Conservation (phyloP, 2,113 vertebrate genomes). For the Elephas maximus region DNA sequence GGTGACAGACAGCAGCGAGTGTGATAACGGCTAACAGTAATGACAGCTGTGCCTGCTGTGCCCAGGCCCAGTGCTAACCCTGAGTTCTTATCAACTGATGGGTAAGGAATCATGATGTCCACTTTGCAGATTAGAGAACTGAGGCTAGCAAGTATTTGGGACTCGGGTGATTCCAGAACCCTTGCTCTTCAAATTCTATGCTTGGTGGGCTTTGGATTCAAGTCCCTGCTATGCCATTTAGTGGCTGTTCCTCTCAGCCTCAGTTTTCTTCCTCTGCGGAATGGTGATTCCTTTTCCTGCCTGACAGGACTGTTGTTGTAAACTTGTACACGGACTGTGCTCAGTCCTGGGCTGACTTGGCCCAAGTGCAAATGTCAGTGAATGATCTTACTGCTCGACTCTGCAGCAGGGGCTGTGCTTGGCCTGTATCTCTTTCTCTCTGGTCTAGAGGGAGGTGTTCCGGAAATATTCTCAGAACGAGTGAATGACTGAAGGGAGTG, state of each 20-base stretch:
- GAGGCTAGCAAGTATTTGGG: background rate
- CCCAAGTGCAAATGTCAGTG: background rate
- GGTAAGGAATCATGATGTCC: background rate
- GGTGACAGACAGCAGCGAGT: background rate
- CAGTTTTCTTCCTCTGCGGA: conserved; percentile 34
- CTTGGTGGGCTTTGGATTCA: background rate
- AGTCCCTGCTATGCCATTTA: background rate
- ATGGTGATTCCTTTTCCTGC: background rate
- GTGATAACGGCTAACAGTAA: background rate
- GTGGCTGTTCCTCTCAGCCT: background rate
- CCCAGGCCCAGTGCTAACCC: background rate
- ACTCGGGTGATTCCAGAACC: background rate
- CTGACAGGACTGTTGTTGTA: background rate
- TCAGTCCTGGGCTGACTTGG: background rate
- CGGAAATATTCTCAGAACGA: background rate
- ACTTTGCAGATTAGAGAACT: background rate
- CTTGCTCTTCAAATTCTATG: background rate
- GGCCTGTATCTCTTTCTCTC: background rate
- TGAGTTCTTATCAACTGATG: background rate
- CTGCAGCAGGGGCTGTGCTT: background rate
- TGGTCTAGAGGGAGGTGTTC: background rate
- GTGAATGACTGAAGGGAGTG: background rate
- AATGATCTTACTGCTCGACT: background rate
- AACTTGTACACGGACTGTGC: background rate
- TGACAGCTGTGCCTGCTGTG: background rate